Percentiles rank a stretch among this genome's conserved stretches.
phyloP scores from a whole-genome alignment of 2,888 invertebrate genomes.

The Phortica magna region DNA sequence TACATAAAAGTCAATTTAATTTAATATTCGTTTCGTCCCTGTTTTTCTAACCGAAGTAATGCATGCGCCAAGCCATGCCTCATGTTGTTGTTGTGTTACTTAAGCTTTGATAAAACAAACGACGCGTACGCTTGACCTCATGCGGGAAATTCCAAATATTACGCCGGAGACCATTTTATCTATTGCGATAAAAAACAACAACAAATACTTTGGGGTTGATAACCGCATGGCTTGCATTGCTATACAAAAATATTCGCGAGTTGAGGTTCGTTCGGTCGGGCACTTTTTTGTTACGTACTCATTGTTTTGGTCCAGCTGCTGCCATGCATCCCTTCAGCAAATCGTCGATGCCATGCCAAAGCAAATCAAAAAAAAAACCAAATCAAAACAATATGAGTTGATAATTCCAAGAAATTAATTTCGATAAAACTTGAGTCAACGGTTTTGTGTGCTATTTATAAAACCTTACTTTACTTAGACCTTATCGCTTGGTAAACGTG shows the following conservation, averaged over 20 bases:
- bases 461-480: too few relatives aligned
- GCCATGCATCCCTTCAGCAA: too few relatives aligned
- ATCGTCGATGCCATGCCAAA: too few relatives aligned
- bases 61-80: constrained; percentile 62
- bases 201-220: constrained; percentile 7
- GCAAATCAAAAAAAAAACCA: too few relatives aligned
- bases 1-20: constrained; percentile 75
- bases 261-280: too few relatives aligned
- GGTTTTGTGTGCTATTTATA: too few relatives aligned
- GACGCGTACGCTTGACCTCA: neutral
- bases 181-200: constrained; percentile 25
- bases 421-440: too few relatives aligned
- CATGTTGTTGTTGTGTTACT: constrained; percentile 69
- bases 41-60: constrained; percentile 46
- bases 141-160: constrained; percentile 33
- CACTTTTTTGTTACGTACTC: too few relatives aligned
- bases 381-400: too few relatives aligned
- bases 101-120: constrained; percentile 62
- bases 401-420: too few relatives aligned
- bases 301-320: too few relatives aligned
- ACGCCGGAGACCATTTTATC: constrained; percentile 24
- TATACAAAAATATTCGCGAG: constrained; percentile 20
- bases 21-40: constrained; percentile 66
- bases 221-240: neutral
- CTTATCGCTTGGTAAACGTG: too few relatives aligned